phyloP scores from a whole-genome alignment of 2,888 invertebrate species.

The Caenorhabditis zanzibari region DNA sequence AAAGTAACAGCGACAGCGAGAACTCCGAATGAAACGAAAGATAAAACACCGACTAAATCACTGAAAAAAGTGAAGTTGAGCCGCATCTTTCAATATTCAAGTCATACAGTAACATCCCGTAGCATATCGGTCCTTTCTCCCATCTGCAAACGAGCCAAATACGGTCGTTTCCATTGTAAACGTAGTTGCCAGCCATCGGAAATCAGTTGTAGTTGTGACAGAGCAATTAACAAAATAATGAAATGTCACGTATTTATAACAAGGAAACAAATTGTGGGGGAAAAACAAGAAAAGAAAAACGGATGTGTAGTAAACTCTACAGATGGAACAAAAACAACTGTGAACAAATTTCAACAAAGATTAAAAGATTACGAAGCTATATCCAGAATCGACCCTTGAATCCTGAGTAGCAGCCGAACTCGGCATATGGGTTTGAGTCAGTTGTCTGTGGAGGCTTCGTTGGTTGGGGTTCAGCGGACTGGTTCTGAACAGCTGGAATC shows the following conservation, averaged over 20 bases:
- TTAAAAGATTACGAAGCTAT: background rate
- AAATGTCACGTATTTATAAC: constrained; percentile 14
- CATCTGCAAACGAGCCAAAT: constrained; percentile 48
- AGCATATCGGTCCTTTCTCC: constrained; percentile 42
- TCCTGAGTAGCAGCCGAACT: constrained; percentile 50
- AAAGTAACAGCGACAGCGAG: constrained; percentile 22
- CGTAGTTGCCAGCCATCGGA: constrained; percentile 6
- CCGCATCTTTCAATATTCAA: no score
- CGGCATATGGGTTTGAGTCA: constrained; percentile 60
- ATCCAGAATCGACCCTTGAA: constrained; percentile 58
- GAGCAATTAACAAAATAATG: background rate
- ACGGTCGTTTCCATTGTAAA: constrained; percentile 3
- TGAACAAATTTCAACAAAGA: constrained; percentile 12
- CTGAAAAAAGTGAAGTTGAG: constrained; percentile 19
- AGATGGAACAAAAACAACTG: constrained; percentile 1
- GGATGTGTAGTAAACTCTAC: no score
- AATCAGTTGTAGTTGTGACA: background rate
- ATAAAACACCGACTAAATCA: constrained; percentile 34
- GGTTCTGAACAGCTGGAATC: background rate
- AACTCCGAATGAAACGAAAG: constrained; percentile 11
- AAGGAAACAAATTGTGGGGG: background rate
- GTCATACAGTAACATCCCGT: constrained; percentile 41
- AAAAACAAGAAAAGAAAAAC: constrained; percentile 20
- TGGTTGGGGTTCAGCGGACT: background rate
- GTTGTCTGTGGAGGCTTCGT: constrained; percentile 15